phyloP scores from a whole-genome alignment of 2,888 invertebrate genomes.

The Temnothorax rugatulus region DNA sequence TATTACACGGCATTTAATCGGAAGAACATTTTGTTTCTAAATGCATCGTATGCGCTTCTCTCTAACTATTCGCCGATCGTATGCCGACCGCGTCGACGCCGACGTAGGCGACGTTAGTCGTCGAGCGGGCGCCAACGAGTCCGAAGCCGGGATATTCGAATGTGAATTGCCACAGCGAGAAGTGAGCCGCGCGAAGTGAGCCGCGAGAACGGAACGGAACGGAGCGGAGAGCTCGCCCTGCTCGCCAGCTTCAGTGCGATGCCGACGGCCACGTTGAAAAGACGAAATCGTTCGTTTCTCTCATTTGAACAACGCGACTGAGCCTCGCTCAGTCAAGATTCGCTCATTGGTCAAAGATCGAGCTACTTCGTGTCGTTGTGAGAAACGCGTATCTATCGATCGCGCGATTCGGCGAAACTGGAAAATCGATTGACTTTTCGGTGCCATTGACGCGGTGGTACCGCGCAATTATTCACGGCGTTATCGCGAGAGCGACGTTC shows the following conservation, averaged over 20 bases:
- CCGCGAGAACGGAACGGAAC: background rate
- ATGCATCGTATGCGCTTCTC: background rate
- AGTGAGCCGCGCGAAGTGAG: background rate
- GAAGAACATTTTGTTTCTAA: background rate
- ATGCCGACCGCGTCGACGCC: background rate
- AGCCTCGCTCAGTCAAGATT: background rate
- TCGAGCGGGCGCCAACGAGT: constrained; percentile 37
- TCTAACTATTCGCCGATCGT: constrained; percentile 15
- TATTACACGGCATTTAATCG: background rate
- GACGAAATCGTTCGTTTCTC: constrained; percentile 32
- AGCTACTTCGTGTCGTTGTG: no score
- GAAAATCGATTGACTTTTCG: background rate
- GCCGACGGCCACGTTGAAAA: constrained; percentile 48
- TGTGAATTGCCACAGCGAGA: background rate
- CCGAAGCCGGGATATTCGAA: constrained; percentile 10
- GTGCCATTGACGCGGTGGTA: constrained; percentile 9
- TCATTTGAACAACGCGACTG: background rate
- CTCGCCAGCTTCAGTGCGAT: constrained; percentile 33
- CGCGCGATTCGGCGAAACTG: background rate
- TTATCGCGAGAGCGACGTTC: background rate
- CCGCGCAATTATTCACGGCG: background rate
- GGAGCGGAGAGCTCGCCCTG: background rate
- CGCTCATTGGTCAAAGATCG: background rate
- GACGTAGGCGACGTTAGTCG: constrained; percentile 38
- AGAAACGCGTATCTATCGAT: background rate